Conservation (phyloP, 2,113 vertebrate species). For the Ellobius talpinus region DNA sequence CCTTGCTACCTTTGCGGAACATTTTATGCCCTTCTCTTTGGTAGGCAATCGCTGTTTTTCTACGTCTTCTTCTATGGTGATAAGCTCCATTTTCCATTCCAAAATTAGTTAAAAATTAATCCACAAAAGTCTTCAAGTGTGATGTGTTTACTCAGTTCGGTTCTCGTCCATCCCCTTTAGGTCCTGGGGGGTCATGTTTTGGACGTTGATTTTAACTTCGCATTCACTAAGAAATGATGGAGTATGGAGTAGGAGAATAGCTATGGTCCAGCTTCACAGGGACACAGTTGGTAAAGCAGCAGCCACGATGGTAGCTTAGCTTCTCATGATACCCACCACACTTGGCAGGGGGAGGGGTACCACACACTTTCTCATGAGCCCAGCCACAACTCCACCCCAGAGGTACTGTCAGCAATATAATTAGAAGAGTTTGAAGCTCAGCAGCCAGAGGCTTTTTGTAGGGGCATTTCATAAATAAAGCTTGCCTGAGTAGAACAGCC, state of each 20-base stretch:
- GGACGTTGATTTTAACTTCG: slow-evolving; percentile 38
- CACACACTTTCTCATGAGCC: background rate
- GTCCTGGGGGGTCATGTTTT: slow-evolving; percentile 1
- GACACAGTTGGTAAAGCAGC: background rate
- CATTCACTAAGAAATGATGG: slow-evolving; percentile 1
- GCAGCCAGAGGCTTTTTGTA: background rate
- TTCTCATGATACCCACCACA: accelerated
- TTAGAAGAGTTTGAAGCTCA: background rate
- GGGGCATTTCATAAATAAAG: too few species aligned
- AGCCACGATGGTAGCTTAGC: background rate
- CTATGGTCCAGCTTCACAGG: background rate
- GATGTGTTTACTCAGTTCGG: background rate
- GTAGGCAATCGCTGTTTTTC: slow-evolving; percentile 13
- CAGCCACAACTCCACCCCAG: accelerated
- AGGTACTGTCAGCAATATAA: accelerated
- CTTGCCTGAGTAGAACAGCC: too few species aligned
- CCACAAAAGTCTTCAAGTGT: slow-evolving; percentile 47
- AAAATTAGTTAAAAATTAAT: slow-evolving; percentile 68
- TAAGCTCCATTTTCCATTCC: slow-evolving; percentile 19
- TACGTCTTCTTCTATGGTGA: slow-evolving; percentile 51
- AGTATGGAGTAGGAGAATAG: background rate
- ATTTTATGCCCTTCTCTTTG: background rate
- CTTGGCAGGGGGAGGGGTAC: accelerated
- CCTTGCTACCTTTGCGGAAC: background rate
- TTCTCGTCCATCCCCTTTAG: slow-evolving; percentile 49